Evolutionary conservation across 2,797 vertebrate genomes (phyloP).

Genomic region (Nannoperca australis): DNA sequence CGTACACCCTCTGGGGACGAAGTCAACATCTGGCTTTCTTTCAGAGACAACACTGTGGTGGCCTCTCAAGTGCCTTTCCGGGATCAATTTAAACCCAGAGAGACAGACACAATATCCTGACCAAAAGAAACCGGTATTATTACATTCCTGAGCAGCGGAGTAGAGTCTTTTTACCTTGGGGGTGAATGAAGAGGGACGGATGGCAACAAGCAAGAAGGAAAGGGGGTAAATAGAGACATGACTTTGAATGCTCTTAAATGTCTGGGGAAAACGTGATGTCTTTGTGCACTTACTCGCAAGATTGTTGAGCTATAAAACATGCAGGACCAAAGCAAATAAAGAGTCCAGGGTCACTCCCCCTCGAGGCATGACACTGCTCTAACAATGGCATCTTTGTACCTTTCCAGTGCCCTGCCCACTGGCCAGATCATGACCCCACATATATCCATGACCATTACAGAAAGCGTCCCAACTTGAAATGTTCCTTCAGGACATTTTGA

Average conservation of each 20-base stretch:
- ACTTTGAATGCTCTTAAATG: slow-evolving; percentile 63
- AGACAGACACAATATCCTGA: slow-evolving; percentile 94
- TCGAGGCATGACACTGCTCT: slow-evolving; percentile 29
- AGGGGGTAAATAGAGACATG: slow-evolving; percentile 64
- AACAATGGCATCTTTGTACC: slow-evolving; percentile 64
- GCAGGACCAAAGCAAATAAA: slow-evolving; percentile 61
- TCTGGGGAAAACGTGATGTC: slow-evolving; percentile 52
- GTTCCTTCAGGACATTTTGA: slow-evolving; percentile 29
- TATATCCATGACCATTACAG: slow-evolving; percentile 26
- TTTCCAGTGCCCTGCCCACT: slow-evolving; percentile 21
- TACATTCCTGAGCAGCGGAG: slow-evolving; percentile 89
- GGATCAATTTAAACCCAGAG: slow-evolving; percentile 88
- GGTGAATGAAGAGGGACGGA: slow-evolving; percentile 66
- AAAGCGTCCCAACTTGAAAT: slow-evolving; percentile 9
- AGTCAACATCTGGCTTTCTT: slow-evolving; percentile 88
- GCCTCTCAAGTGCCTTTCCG: slow-evolving; percentile 87
- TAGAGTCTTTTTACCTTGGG: slow-evolving; percentile 84
- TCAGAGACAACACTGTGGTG: slow-evolving; percentile 90
- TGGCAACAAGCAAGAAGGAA: slow-evolving; percentile 36
- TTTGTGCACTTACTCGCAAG: slow-evolving; percentile 37
- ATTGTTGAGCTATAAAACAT: slow-evolving; percentile 51
- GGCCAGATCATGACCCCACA: slow-evolving; percentile 53
- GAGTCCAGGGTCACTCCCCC: slow-evolving; percentile 41
- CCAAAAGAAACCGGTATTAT: slow-evolving; percentile 89
- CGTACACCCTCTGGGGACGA: slow-evolving; percentile 82